Conservation (phyloP, 1,140 invertebrate genomes). For the Lysiphlebus fabarum region DNA sequence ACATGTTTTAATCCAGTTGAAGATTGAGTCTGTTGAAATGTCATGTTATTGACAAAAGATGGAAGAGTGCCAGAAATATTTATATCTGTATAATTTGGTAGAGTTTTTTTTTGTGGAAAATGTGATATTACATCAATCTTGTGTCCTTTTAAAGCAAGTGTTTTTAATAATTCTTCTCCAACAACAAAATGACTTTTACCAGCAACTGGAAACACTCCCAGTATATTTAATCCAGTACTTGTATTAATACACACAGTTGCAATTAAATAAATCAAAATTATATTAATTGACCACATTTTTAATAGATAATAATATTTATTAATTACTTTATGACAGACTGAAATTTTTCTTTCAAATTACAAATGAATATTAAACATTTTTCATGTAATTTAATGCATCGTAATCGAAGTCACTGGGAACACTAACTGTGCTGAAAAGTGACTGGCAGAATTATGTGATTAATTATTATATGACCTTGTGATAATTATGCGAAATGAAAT, state of each 20-base stretch:
- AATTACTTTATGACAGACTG: slow-evolving; percentile 26
- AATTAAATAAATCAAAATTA: not conserved
- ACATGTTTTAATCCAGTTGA: not conserved
- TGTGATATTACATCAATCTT: slow-evolving; percentile 48
- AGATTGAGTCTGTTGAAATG: slow-evolving; percentile 1
- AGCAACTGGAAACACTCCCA: slow-evolving; percentile 44
- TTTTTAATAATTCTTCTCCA: slow-evolving; percentile 41
- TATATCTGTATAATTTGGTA: slow-evolving; percentile 43
- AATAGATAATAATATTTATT: not conserved
- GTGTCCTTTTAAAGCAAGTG: slow-evolving; percentile 48
- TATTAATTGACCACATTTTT: not conserved
- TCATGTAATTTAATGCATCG: too few relatives aligned
- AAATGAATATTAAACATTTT: too few relatives aligned
- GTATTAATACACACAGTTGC: not conserved
- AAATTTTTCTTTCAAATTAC: too few relatives aligned
- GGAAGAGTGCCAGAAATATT: slow-evolving; percentile 30
- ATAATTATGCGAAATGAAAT: too few relatives aligned
- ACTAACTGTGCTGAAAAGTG: too few relatives aligned
- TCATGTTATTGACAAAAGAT: slow-evolving; percentile 9
- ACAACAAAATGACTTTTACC: slow-evolving; percentile 48
- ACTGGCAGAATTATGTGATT: too few relatives aligned
- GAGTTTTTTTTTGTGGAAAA: slow-evolving; percentile 41
- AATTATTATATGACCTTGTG: too few relatives aligned
- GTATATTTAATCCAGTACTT: slow-evolving; percentile 29
- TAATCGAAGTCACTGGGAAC: too few relatives aligned